Evolutionary conservation across 2,113 vertebrate species (phyloP).

Genomic region (Condylura cristata): DNA sequence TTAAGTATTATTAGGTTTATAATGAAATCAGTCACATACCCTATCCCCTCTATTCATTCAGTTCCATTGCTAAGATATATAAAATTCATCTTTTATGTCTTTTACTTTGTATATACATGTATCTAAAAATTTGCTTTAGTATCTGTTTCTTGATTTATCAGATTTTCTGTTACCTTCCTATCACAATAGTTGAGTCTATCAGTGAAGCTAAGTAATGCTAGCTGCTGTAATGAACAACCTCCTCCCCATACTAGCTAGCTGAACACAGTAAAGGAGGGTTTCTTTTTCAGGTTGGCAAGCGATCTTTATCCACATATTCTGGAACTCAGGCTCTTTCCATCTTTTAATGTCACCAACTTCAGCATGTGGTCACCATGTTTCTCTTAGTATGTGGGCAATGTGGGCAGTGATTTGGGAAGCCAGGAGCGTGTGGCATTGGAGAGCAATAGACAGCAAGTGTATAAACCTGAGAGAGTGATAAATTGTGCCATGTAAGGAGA

Average conservation of each 20-base stretch:
- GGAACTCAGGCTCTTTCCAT: background rate
- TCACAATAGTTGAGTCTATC: background rate
- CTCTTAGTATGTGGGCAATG: background rate
- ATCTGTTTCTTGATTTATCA: background rate
- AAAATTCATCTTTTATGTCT: background rate
- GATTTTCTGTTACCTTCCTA: background rate
- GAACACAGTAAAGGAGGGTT: background rate
- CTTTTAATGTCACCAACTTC: background rate
- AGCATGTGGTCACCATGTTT: background rate
- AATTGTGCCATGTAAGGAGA: background rate
- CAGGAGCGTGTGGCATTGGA: background rate
- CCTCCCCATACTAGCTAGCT: background rate
- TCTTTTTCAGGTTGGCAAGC: background rate
- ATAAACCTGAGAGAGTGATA: background rate
- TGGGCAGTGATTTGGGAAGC: no score
- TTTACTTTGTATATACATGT: background rate
- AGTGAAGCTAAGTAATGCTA: background rate
- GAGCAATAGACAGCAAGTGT: background rate
- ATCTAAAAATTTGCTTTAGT: constrained; percentile 20
- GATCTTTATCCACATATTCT: background rate
- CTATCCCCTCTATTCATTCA: background rate
- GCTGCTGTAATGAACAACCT: background rate
- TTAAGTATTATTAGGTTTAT: background rate
- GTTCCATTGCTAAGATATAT: background rate
- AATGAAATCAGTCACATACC: background rate